Percentiles rank a stretch among this genome's conserved stretches.
These are phyloP conservation scores for Spilosoma lubricipeda DNA, from an alignment of 2,888 invertebrate genomes.

Conservation along the genomic window DNA sequence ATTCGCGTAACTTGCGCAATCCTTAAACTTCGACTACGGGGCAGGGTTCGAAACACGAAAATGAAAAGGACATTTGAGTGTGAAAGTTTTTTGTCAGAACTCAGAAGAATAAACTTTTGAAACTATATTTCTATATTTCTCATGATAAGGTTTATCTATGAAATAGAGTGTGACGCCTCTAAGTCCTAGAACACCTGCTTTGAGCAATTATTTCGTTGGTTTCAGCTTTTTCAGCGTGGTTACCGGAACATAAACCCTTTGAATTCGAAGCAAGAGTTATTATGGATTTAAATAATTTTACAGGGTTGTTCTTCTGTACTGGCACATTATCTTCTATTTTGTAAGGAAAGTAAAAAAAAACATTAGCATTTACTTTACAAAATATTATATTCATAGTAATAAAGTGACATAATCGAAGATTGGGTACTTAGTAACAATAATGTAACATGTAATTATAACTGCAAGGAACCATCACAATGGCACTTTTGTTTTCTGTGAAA, in stretches of 20 bases:
- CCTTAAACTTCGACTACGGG: too few relatives aligned
- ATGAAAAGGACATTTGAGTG: too few relatives aligned
- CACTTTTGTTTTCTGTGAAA: conserved; percentile 59
- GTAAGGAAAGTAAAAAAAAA: background rate
- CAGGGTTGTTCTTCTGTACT: background rate
- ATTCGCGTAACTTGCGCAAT: too few relatives aligned
- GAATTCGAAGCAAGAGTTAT: background rate
- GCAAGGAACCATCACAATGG: conserved; percentile 77
- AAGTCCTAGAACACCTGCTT: too few relatives aligned
- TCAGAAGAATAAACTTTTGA: too few relatives aligned
- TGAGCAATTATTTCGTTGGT: background rate
- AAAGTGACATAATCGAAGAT: conserved; percentile 71
- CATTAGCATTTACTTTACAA: conserved; percentile 61
- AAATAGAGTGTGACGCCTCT: too few relatives aligned
- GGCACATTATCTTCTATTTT: background rate
- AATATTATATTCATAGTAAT: conserved; percentile 78
- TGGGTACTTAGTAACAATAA: conserved; percentile 62
- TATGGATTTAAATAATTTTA: too few relatives aligned
- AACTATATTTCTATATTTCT: too few relatives aligned
- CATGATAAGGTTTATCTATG: too few relatives aligned
- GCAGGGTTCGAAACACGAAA: too few relatives aligned
- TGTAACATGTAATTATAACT: conserved; percentile 55
- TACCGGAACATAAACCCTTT: background rate
- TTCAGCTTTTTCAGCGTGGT: too few relatives aligned
- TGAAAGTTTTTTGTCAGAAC: too few relatives aligned